Conservation (phyloP, 2,797 vertebrate species). For the Scyliorhinus canicula region DNA sequence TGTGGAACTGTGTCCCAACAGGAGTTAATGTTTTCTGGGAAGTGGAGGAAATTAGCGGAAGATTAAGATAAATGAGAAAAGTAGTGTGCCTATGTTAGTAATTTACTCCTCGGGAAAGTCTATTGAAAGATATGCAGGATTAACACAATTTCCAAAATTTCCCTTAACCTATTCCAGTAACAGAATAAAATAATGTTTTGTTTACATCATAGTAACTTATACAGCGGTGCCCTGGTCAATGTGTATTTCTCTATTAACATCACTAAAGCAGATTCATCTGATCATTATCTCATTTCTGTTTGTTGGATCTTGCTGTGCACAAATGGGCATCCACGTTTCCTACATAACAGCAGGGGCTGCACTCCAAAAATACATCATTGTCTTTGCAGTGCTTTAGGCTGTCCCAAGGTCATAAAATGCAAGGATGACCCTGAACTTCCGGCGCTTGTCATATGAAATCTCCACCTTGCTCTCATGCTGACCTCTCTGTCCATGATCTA, state of each 20-base stretch:
- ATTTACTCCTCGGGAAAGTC: neutral
- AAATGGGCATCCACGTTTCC: neutral
- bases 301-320: too few relatives aligned
- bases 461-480: too few relatives aligned
- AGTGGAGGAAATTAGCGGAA: neutral
- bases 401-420: neutral
- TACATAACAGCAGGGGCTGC: neutral
- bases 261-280: neutral
- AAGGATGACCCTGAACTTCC: too few relatives aligned
- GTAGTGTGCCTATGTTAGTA: neutral
- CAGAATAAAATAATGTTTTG: neutral
- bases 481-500: too few relatives aligned
- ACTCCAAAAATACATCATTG: too few relatives aligned
- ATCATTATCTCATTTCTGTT: too few relatives aligned
- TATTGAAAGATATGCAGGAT: neutral
- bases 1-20: too few relatives aligned
- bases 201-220: neutral
- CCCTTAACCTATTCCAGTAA: neutral
- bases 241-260: neutral
- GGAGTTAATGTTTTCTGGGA: neutral
- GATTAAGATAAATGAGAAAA: neutral
- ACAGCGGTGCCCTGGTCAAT: neutral
- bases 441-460: too few relatives aligned
- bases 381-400: neutral
- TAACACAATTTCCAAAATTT: neutral